Conservation (phyloP, 2,797 vertebrate genomes). For the Halcyon badia region DNA sequence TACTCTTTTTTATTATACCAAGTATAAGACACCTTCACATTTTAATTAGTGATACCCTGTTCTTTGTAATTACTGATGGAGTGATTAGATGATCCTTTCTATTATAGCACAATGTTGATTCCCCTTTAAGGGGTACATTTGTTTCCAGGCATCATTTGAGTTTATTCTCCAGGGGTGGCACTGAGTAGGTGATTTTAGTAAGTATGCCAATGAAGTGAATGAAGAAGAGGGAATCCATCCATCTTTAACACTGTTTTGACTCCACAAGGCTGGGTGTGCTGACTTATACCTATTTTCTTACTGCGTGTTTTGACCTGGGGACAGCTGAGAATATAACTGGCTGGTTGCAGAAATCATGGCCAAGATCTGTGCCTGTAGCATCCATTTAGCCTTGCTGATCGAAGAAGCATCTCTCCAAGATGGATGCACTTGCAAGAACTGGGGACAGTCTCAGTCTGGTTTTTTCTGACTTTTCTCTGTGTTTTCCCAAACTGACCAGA, state of each 20-base stretch:
- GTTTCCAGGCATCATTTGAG: not conserved
- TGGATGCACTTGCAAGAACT: not conserved
- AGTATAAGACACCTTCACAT: slow-evolving; percentile 23
- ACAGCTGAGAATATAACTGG: not conserved
- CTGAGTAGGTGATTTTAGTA: not conserved
- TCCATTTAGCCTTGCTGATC: not conserved
- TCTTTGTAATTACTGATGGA: slow-evolving; percentile 66
- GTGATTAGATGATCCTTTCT: slow-evolving; percentile 44
- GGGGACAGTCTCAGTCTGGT: not conserved
- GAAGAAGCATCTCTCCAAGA: not conserved
- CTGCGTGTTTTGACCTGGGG: not conserved
- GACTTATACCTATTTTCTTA: not conserved
- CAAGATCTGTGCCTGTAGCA: not conserved
- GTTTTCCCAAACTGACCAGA: not conserved
- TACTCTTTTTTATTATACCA: slow-evolving; percentile 9
- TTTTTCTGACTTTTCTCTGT: not conserved
- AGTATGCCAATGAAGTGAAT: not conserved
- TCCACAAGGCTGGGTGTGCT: not conserved
- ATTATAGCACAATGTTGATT: not conserved
- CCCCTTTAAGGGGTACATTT: slow-evolving; percentile 6
- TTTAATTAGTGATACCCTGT: slow-evolving; percentile 62
- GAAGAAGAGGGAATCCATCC: not conserved
- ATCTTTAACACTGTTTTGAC: not conserved
- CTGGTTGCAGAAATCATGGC: not conserved
- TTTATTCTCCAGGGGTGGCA: not conserved